Base-by-base conservation (phyloP, 2,797 vertebrate species). In the Hephaestus fuliginosus region DNA sequence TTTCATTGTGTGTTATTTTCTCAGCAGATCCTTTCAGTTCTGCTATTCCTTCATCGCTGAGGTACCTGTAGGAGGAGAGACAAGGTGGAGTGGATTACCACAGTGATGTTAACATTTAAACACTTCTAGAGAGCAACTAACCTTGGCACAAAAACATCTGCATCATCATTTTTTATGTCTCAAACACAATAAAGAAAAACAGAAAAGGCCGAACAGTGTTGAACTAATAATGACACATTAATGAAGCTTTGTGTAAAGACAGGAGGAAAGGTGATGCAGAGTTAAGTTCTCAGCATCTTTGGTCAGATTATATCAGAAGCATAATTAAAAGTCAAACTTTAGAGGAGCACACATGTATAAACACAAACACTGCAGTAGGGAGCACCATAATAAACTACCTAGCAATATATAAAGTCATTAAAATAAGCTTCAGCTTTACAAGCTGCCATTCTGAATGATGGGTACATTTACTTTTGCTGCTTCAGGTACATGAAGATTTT, bases 11-110 rank as follows among this genome's bases (percentile, higher is more conserved):
- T 84, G 96, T 96, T 74, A 95, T 78, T 91, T 97, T 98, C 81
- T 97, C 97, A 74, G 95, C 88, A 52, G 97, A 96, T 92, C 93
- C 96, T 94, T 93, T 96, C 82, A 98, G 97, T 73, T 97, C 96
- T 87, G 97, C 96, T 87, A 98, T 96, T 88, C 97, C 97, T 95
- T 98, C 97, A 89, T 98, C 97, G 84, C 96, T 98, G 92, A 99
- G 97, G 95, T 96, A 97, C 98, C 98, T 99, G 88, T 5, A 22
- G 70, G 10, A 78, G 5, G 15, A 69, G 30, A 78, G 28, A 66
- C 57, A 80, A 18, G 20, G 62, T 70, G 33, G 58, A 57, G n/a
- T 60, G 8, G 9, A 36, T 9, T 2, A 17, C 4, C 12, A 33
- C 10, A 28, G 6, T 18, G 28, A 22, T 8, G 7, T 55, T 60